A percentile compares a stretch with the other conserved stretches of the same genome.
Evolutionary conservation across 1,140 invertebrate species (phyloP).

Genomic region (Dendroctonus valens): DNA sequence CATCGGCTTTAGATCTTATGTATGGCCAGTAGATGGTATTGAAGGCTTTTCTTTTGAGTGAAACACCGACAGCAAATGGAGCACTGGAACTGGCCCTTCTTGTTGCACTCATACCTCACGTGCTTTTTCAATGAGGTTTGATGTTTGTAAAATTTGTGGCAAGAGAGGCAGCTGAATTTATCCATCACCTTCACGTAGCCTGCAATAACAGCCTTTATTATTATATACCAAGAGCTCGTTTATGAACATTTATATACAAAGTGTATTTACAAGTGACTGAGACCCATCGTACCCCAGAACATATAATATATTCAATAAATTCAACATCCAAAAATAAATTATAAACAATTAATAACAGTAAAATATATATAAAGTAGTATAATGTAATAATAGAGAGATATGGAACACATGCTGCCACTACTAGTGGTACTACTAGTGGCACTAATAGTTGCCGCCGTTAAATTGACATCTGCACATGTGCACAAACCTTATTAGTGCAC

Average conservation of each 20-base stretch:
- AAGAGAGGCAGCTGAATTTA: constrained; percentile 39
- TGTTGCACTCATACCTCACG: constrained; percentile 66
- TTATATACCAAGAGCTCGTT: not conserved
- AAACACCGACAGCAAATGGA: constrained; percentile 43
- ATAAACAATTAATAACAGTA: not conserved
- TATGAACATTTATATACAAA: no score
- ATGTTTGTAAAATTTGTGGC: constrained; percentile 58
- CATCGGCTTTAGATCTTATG: constrained; percentile 13
- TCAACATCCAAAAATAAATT: constrained; percentile 1
- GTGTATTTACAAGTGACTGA: no score
- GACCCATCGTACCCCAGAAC: not conserved
- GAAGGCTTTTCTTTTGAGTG: constrained; percentile 45
- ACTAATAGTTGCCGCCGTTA: no score
- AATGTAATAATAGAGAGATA: no score
- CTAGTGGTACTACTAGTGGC: no score
- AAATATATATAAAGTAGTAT: not conserved
- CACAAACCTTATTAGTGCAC: no score
- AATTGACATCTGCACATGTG: no score
- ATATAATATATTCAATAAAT: constrained; percentile 2
- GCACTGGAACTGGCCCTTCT: constrained; percentile 53
- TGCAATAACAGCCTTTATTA: constrained; percentile 22
- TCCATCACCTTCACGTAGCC: constrained; percentile 19
- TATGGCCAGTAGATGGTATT: constrained; percentile 50
- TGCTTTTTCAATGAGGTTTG: constrained; percentile 59
- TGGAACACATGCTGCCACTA: no score